Conservation (phyloP, 2,888 invertebrate genomes). For the Xanthorhoe designata region DNA sequence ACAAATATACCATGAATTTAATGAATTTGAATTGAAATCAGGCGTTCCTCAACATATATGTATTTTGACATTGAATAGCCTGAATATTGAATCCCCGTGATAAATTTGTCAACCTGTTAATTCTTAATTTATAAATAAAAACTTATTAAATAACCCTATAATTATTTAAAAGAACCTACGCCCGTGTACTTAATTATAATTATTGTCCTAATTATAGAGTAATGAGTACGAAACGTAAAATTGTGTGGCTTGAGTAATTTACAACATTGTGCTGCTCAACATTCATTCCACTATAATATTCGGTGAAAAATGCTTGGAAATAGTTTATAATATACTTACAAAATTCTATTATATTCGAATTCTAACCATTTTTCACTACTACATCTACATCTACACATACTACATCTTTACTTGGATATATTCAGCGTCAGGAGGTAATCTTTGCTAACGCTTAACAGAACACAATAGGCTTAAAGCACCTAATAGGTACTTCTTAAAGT, state of each 20-base stretch:
- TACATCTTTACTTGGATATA: no score
- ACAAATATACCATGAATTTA: no score
- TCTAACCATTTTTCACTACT: no score
- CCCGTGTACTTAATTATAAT: slow-evolving; percentile 21
- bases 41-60: neutral
- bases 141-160: neutral
- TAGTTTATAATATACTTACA: no score
- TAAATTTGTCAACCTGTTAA: neutral
- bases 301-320: neutral
- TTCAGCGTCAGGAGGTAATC: no score
- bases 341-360: no score
- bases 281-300: slow-evolving; percentile 1
- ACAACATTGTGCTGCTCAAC: neutral
- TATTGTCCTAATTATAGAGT: slow-evolving; percentile 27
- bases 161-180: slow-evolving; percentile 15
- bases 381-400: no score
- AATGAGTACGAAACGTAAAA: slow-evolving; percentile 26
- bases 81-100: neutral
- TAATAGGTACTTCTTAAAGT: no score
- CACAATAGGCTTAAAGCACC: no score
- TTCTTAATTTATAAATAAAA: neutral
- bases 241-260: slow-evolving; percentile 24
- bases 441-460: no score
- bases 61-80: no score
- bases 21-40: no score